phyloP scores from a whole-genome alignment of 2,113 vertebrate species.

The Tenrec ecaudatus region DNA sequence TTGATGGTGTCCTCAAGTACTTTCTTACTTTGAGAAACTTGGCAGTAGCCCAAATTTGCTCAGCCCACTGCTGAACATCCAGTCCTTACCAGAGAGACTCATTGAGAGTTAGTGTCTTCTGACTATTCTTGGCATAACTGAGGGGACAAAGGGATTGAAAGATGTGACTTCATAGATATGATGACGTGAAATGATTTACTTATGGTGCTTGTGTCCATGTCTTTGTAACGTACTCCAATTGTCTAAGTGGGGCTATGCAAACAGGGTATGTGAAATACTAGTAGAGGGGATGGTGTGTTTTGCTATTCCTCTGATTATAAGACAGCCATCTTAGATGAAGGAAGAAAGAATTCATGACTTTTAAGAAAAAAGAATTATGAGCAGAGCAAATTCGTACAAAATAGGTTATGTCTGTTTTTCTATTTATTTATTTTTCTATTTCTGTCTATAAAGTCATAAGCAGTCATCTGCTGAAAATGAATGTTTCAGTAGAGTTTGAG shows the following conservation, averaged over 20 bases:
- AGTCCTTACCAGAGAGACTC: too few species aligned
- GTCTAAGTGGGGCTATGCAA: too few species aligned
- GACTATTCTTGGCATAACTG: background rate
- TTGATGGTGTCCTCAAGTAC: accelerated
- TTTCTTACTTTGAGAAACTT: background rate
- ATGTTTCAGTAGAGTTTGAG: background rate
- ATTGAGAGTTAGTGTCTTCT: background rate
- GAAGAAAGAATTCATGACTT: too few species aligned
- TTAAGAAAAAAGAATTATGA: background rate
- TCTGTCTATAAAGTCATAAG: background rate
- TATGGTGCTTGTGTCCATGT: too few species aligned
- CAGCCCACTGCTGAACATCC: background rate
- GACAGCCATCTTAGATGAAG: too few species aligned
- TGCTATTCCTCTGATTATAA: too few species aligned
- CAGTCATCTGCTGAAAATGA: background rate
- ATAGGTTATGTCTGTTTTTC: background rate
- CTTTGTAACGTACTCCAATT: too few species aligned
- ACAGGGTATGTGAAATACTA: too few species aligned
- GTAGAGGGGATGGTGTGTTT: too few species aligned
- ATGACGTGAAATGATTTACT: too few species aligned
- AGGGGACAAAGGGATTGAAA: background rate
- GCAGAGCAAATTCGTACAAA: background rate
- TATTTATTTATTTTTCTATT: background rate
- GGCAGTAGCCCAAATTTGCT: background rate
- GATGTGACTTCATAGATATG: background rate